Conservation (phyloP, 2,113 vertebrate species). For the Tragelaphus scriptus region DNA sequence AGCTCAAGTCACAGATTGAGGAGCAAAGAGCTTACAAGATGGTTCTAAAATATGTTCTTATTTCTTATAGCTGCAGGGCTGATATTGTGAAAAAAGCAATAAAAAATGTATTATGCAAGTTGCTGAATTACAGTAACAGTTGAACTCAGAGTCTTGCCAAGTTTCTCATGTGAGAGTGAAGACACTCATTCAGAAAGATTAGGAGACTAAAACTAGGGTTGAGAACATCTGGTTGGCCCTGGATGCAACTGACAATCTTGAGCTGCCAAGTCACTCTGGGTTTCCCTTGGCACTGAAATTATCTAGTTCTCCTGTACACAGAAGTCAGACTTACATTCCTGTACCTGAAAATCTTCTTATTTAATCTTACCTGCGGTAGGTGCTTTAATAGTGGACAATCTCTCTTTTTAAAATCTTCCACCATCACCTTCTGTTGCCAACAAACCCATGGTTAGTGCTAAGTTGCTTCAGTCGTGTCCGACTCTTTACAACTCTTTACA, state of each 20-base stretch:
- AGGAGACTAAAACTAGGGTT: neutral
- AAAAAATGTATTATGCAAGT: neutral
- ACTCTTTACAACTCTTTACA: neutral
- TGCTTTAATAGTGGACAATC: neutral
- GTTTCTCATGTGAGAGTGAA: neutral
- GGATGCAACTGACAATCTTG: neutral
- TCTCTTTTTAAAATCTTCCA: neutral
- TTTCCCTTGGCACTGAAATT: neutral
- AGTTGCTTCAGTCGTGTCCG: neutral
- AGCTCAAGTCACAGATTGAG: neutral
- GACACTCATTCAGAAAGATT: neutral
- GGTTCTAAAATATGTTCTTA: neutral
- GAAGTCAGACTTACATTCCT: neutral
- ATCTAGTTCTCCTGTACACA: neutral
- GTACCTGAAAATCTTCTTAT: neutral
- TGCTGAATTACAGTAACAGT: neutral
- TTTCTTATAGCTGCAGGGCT: neutral
- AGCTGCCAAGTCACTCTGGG: neutral
- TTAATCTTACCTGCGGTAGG: neutral
- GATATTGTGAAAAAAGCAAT: neutral
- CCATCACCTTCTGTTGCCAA: neutral
- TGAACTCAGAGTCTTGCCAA: neutral
- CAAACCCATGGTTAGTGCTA: neutral
- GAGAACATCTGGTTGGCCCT: neutral
- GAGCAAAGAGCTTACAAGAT: neutral